Evolutionary conservation across 2,113 vertebrate genomes (phyloP).

Genomic region (Hippocampus zosterae): DNA sequence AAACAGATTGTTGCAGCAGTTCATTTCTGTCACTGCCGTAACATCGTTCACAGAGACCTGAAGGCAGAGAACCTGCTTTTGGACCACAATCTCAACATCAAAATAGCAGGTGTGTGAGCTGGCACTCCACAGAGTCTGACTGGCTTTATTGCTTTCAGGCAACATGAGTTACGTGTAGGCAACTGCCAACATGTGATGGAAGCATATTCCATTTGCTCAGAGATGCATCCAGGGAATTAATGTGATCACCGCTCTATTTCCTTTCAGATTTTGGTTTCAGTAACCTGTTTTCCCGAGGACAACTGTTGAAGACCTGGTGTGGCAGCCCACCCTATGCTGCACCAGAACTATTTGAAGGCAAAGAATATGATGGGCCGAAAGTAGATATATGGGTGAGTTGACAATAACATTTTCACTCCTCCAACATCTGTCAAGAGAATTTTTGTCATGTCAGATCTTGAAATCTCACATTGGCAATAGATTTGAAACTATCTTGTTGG

Average conservation of each 20-base stretch:
- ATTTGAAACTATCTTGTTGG: not conserved
- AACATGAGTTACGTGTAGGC: conserved; percentile 16
- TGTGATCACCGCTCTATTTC: conserved; percentile 7
- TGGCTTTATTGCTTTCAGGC: conserved; percentile 22
- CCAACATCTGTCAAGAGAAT: not conserved
- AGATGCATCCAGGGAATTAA: conserved; percentile 2
- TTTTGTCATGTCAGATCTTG: not conserved
- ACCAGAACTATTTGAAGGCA: conserved; percentile 95
- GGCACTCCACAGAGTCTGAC: conserved; percentile 3
- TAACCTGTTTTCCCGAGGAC: conserved; percentile 92
- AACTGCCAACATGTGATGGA: conserved; percentile 18
- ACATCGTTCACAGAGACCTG: conserved; percentile 95
- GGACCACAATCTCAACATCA: conserved; percentile 78
- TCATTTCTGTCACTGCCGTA: conserved; percentile 95
- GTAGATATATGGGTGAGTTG: conserved; percentile 95
- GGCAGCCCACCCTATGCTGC: conserved; percentile 96
- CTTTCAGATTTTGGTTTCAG: conserved; percentile 93
- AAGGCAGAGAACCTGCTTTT: conserved; percentile 97
- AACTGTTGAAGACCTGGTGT: conserved; percentile 97
- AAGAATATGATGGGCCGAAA: conserved; percentile 97
- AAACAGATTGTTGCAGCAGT: conserved; percentile 97
- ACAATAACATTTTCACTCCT: not conserved
- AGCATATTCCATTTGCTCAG: conserved; percentile 14
- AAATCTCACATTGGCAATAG: not conserved
- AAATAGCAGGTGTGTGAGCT: conserved; percentile 56